Evolutionary conservation across 2,888 invertebrate species (phyloP).

Genomic region (Troglohyphantes excavatus): DNA sequence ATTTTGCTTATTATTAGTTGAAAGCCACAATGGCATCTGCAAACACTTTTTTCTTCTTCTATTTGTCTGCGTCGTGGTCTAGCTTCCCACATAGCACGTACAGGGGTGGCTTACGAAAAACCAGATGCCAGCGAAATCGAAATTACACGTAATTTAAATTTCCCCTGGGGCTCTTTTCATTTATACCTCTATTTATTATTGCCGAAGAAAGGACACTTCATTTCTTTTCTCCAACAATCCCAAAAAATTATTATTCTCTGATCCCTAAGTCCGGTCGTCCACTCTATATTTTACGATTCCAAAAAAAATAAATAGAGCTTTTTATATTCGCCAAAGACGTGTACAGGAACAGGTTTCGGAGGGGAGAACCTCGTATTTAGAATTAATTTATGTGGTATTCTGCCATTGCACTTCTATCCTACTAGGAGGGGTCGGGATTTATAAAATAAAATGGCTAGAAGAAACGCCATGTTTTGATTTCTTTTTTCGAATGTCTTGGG

Average conservation of each 20-base stretch:
- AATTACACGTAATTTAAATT: conserved; percentile 11
- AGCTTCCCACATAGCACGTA: too few relatives aligned
- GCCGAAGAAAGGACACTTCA: conserved; percentile 16
- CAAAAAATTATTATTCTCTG: conserved; percentile 46
- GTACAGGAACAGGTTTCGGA: conserved; percentile 13
- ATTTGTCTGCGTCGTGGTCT: too few relatives aligned
- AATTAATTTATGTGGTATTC: conserved; percentile 58
- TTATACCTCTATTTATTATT: conserved; percentile 63
- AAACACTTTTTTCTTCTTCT: too few relatives aligned
- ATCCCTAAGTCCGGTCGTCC: not conserved
- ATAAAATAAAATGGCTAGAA: not conserved
- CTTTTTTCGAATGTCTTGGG: not conserved
- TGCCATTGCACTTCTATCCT: not conserved
- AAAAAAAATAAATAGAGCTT: not conserved
- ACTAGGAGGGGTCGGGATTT: not conserved
- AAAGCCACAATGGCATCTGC: too few relatives aligned
- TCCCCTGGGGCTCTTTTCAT: conserved; percentile 2
- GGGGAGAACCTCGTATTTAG: conserved; percentile 49
- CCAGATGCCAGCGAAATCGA: conserved; percentile 39
- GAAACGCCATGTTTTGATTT: not conserved
- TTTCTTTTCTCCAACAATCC: not conserved
- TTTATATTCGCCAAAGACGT: not conserved
- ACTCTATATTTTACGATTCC: too few relatives aligned
- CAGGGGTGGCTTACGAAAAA: too few relatives aligned
- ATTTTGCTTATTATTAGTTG: too few relatives aligned